Evolutionary conservation across 1,140 invertebrate genomes (phyloP).

Genomic region (Coenobita brevimanus): DNA sequence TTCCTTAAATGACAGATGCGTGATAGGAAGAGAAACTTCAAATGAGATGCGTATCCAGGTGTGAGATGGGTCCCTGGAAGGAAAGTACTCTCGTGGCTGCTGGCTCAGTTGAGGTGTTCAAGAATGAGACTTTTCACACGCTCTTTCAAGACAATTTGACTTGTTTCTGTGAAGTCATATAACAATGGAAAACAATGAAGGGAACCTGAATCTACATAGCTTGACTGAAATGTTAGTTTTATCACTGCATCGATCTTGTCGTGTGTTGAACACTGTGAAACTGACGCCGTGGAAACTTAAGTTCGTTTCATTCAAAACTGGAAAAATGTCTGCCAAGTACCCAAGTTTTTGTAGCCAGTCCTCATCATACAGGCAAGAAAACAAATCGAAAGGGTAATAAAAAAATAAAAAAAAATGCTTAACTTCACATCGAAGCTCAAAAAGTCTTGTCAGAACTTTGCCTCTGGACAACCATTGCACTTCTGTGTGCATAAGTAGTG

Average conservation of each 20-base stretch:
- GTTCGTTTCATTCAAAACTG: not conserved
- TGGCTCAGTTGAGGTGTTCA: too few relatives aligned
- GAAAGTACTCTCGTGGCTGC: too few relatives aligned
- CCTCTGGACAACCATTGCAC: not conserved
- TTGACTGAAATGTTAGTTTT: too few relatives aligned
- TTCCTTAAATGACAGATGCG: too few relatives aligned
- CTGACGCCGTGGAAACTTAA: not conserved
- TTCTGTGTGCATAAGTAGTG: slow-evolving; percentile 11
- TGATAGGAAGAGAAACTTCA: not conserved
- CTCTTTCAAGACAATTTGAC: too few relatives aligned
- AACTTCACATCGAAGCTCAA: slow-evolving; percentile 22
- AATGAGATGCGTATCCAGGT: too few relatives aligned
- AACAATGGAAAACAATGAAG: slow-evolving; percentile 22
- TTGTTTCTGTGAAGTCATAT: too few relatives aligned
- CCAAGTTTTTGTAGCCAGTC: not conserved
- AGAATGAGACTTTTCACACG: too few relatives aligned
- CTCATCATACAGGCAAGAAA: slow-evolving; percentile 3
- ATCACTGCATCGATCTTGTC: slow-evolving; percentile 26
- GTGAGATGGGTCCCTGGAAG: too few relatives aligned
- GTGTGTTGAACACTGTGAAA: too few relatives aligned
- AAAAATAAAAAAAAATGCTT: slow-evolving; percentile 17
- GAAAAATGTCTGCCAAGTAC: not conserved
- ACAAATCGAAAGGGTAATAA: slow-evolving; percentile 6
- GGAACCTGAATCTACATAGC: not conserved
- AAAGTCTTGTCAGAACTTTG: slow-evolving; percentile 33